Conservation (phyloP, 37 sponge, comb jelly and placozoan genomes). For the Mnemiopsis leidyi region DNA sequence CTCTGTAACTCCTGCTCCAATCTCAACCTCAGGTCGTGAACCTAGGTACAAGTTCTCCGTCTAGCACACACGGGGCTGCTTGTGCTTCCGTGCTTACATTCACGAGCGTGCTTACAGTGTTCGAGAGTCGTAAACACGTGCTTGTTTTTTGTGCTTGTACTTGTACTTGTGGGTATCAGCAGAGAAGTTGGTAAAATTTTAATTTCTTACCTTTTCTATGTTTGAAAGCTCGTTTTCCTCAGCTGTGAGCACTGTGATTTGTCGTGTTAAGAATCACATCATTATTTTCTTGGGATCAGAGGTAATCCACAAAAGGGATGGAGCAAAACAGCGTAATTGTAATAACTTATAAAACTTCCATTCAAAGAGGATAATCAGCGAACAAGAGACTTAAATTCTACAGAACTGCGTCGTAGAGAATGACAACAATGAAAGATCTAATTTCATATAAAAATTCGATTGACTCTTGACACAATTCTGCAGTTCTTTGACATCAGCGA, state of each 20-base stretch:
- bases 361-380: no score
- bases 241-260: conserved; percentile 2
- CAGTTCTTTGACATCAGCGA: no score
- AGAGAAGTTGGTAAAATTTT: not conserved
- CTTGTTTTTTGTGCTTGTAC: not conserved
- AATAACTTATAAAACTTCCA: no score
- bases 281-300: not conserved
- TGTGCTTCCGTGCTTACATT: not conserved
- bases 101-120: not conserved
- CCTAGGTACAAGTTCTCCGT: not conserved
- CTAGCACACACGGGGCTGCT: not conserved
- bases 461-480: no score
- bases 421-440: no score
- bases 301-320: not conserved
- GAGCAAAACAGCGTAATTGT: no score
- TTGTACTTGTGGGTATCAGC: not conserved
- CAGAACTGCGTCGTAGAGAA: no score
- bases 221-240: conserved; percentile 17
- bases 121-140: not conserved
- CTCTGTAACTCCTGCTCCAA: conserved; percentile 54
- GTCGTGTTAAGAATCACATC: not conserved
- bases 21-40: conserved; percentile 46
- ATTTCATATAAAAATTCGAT: no score
- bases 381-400: no score
- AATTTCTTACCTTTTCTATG: conserved; percentile 57